A percentile compares a stretch with the other conserved stretches of the same genome.
Evolutionary conservation across 2,113 vertebrate genomes (phyloP).

Genomic region (Ictidomys tridecemlineatus): DNA sequence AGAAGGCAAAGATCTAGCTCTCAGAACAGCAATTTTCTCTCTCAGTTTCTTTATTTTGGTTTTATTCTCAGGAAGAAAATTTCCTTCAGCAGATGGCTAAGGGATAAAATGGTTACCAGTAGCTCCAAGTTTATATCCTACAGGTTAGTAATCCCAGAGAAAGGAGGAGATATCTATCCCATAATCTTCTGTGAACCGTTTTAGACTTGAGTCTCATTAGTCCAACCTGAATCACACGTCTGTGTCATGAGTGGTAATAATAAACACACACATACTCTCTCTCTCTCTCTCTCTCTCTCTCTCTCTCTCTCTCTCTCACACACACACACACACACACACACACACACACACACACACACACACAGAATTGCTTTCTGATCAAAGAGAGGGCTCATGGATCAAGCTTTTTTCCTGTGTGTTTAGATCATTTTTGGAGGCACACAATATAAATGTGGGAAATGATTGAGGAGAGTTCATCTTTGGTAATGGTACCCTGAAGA

Average conservation of each 20-base stretch:
- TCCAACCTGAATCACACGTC: neutral
- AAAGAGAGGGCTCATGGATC: neutral
- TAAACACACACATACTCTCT: neutral
- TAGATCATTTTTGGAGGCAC: neutral
- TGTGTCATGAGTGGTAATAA: neutral
- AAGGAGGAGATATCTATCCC: neutral
- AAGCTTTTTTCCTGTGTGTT: neutral
- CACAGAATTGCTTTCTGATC: neutral
- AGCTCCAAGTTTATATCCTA: neutral
- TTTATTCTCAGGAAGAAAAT: neutral
- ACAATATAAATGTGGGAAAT: neutral
- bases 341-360: neutral
- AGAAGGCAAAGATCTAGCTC: constrained; percentile 9
- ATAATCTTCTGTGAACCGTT: neutral
- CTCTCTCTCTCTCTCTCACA: too few species aligned
- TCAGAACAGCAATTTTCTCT: neutral
- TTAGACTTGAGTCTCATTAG: neutral
- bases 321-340: neutral
- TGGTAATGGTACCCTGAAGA: neutral
- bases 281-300: too few species aligned
- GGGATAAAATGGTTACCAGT: neutral
- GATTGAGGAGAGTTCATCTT: neutral
- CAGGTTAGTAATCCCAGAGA: neutral
- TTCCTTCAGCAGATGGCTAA: neutral
- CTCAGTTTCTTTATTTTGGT: neutral